These are phyloP conservation scores for Meloe dianella DNA, from an alignment of 2,888 invertebrate genomes.

Conservation along the genomic window DNA sequence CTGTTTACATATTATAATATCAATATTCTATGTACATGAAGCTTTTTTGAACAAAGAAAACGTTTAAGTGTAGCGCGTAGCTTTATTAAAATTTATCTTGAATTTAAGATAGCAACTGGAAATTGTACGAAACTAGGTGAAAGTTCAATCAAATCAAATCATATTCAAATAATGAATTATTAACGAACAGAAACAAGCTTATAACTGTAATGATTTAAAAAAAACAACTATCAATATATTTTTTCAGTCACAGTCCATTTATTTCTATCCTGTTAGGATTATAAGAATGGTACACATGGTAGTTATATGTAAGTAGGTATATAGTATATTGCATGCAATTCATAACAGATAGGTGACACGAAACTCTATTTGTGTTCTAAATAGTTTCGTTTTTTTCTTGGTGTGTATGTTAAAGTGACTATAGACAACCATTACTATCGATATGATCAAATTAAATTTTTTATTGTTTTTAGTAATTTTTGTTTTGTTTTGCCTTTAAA, in stretches of 20 bases:
- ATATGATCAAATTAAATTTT: not conserved
- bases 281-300: not conserved
- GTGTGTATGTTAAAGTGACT: not conserved
- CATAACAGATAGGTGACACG: not conserved
- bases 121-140: not conserved
- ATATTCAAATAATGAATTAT: not conserved
- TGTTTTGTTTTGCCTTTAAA: no score
- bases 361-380: not conserved
- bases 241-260: not conserved
- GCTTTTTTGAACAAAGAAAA: no score
- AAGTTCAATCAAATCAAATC: no score
- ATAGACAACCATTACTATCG: not conserved
- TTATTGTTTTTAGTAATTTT: not conserved
- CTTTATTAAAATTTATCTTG: not conserved
- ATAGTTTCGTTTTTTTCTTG: not conserved
- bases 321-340: constrained; percentile 5
- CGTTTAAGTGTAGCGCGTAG: no score
- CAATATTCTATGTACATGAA: not conserved
- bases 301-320: no score
- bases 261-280: not conserved
- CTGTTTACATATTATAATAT: not conserved
- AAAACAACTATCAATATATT: not conserved
- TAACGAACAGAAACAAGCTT: no score
- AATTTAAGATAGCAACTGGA: not conserved
- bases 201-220: not conserved